These are phyloP conservation scores for Micropoecilia bifurca DNA, from an alignment of 2,797 vertebrate species.

Conservation along the genomic window DNA sequence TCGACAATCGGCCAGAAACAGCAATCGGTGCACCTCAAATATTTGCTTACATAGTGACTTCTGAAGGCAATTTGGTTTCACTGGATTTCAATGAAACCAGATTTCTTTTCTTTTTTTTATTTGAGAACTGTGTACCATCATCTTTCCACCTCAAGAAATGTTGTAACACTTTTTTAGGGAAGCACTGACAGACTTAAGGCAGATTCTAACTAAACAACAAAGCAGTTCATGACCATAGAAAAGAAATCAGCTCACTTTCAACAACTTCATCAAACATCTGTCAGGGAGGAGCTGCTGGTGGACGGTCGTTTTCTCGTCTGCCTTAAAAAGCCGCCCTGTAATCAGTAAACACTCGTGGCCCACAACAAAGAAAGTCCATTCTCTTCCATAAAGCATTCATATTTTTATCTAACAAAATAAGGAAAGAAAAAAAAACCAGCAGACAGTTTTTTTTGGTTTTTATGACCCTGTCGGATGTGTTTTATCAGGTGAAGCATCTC, in stretches of 20 bases:
- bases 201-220: conserved; percentile 18
- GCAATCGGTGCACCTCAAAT: not conserved
- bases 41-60: not conserved
- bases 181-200: not conserved
- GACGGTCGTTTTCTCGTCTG: conserved; percentile 59
- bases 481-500: conserved; percentile 39
- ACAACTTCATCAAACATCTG: conserved; percentile 28
- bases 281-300: conserved; percentile 53
- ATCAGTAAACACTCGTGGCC: conserved; percentile 60
- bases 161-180: not conserved
- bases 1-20: not conserved
- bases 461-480: conserved; percentile 31
- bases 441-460: conserved; percentile 41
- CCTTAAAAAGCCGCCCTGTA: conserved; percentile 62
- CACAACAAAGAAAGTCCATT: conserved; percentile 62
- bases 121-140: not conserved
- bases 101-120: not conserved
- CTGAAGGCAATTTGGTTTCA: not conserved
- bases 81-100: not conserved
- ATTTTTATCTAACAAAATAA: conserved; percentile 33
- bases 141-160: not conserved
- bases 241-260: not conserved
- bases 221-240: conserved; percentile 7
- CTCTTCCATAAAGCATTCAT: conserved; percentile 48
- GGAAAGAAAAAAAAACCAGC: not conserved